Base-by-base conservation (phyloP, 35 echinoderm and acorn worm species). In the Apostichopus californicus region DNA sequence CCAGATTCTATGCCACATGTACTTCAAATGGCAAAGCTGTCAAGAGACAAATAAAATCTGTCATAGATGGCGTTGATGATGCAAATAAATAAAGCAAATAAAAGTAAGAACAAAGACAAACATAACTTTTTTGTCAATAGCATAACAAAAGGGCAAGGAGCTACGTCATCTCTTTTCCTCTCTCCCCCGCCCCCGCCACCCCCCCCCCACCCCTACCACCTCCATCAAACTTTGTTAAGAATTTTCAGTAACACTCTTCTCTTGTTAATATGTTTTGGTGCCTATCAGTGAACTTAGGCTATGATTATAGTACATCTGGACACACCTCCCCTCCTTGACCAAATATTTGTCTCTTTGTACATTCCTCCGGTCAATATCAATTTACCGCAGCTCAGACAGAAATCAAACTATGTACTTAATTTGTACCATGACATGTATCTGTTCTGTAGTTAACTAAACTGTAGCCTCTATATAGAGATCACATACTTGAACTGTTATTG, bases 1-100 rank as follows among this genome's bases (percentile, higher is more conserved):
- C 94, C 96, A 95, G 66, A 95, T 80, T 60, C 64, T 91, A 20
- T 78, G 61, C 91, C 92, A 86, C 80, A 98, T 93, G 56, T 83
- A 94, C 11, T 77, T 75, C 7, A 93, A 71, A 91, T 98, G 96
- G 82, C 96, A 95, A 1, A 95, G 34, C 96, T 98, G 65, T 3
- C 83, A 63, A 78, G 58, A 52, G 63, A 68, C 57, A 26, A 57
- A 86, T 0, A 87, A 26, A 59, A 18, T 11, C 18, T 18, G 8
- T 14, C 64, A 68, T 68, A 8, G 34, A 46, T 46, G 9, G 11
- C 0, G 3, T 68, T 13, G 64, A 8, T n/a, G n/a, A n/a, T n/a
- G n/a, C n/a, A n/a, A n/a, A n/a, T n/a, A n/a, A n/a, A n/a, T n/a
- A n/a, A n/a, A n/a, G n/a, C 9, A 34, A 28, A 80, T 54, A 80